Evolutionary conservation across 2,888 invertebrate genomes (phyloP), one percentile per base, ranked within the genome.

Genomic region (Orchesellides sinensis): DNA sequence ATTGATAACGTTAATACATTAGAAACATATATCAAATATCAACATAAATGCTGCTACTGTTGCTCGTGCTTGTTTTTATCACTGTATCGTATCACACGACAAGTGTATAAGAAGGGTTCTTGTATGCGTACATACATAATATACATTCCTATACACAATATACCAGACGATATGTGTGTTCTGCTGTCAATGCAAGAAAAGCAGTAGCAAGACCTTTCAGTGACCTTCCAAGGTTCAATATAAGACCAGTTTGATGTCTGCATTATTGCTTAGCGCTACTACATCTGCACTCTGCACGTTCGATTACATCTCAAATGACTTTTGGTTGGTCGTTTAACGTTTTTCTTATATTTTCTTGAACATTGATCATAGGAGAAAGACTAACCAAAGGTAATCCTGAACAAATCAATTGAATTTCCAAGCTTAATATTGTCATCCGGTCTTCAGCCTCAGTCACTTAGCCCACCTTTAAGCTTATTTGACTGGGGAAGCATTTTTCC

Each of bases 321-420:
- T 27, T 29, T 14, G 19, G 29, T 3, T 47, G 49, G 21, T 32
- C 21, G 6, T 23, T 29, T 52, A 21, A 14, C n/a, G 10, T 2
- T 8, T 5, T 40, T 40, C 40, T n/a, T 40, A 5, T 32, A 32
- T 32, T 6, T 40, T n/a, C 40, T 14, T n/a, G 40, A 2, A 40
- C 10, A 40, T 40, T 32, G 5, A 32, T 5, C 25, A 70, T 23
- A 27, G 47, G 45, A n/a, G 23, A 27, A 19, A 19, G 23, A 32
- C 32, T 59, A 29, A 4, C n/a, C n/a, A n/a, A n/a, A n/a, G n/a
- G n/a, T 61, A 35, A 65, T 47, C 32, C 12, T 17, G 65, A 61
- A 35, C 69, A 77, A 77, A 69, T 77, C 77, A 77, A 77, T 77
- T 77, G 59, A 69, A 77, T 68, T 35, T 21, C 56, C 27, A 19